A percentile compares a stretch with the other conserved stretches of the same genome.
These are phyloP conservation scores for Hipposideros armiger DNA, from an alignment of 2,113 vertebrate species.

Conservation along the genomic window DNA sequence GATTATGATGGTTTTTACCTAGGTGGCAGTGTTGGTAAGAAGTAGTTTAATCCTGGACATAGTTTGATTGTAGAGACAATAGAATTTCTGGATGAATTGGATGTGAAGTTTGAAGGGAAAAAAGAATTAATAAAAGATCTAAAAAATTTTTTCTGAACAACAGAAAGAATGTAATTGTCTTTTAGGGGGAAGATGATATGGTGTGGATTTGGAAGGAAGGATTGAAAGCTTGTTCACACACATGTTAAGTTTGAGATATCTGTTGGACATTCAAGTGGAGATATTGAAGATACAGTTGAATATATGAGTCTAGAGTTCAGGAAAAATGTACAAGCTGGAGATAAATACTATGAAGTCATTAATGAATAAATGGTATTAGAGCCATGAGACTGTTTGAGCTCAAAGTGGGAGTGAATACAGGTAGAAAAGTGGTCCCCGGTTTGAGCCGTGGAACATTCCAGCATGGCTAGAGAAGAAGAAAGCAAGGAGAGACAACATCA, in stretches of 20 bases:
- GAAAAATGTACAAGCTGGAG: not conserved
- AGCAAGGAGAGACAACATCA: not conserved
- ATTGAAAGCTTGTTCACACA: not conserved
- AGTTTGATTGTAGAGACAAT: not conserved
- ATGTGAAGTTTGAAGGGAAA: not conserved
- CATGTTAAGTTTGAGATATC: not conserved
- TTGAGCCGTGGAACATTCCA: not conserved
- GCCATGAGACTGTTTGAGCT: not conserved
- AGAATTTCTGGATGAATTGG: not conserved
- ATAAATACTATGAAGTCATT: not conserved
- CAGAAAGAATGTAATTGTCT: not conserved
- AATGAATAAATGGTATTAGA: not conserved
- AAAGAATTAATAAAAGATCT: not conserved
- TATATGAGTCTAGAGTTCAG: not conserved
- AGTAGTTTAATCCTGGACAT: not conserved
- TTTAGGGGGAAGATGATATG: not conserved
- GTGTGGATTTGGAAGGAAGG: not conserved
- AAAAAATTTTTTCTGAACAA: not conserved
- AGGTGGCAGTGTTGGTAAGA: not conserved
- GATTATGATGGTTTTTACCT: not conserved
- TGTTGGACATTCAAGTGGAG: not conserved
- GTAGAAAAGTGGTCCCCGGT: not conserved
- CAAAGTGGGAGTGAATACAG: not conserved
- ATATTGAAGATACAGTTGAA: not conserved
- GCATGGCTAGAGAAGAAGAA: not conserved